phyloP scores from a whole-genome alignment of 2,888 invertebrate genomes.

The Hemithea aestivaria region DNA sequence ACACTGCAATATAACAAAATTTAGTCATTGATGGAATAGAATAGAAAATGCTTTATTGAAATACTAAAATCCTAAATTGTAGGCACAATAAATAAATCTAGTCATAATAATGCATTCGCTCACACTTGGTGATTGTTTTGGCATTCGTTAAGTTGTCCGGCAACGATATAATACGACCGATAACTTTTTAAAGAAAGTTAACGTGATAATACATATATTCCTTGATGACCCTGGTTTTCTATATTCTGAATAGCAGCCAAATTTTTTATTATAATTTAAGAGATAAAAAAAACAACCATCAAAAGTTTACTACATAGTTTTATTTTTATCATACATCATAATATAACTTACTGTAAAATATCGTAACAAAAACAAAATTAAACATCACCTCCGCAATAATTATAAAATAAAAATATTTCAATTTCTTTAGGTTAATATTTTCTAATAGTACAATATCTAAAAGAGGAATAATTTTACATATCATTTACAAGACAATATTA shows the following conservation, averaged over 20 bases:
- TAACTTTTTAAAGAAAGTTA: no score
- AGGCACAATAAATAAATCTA: no score
- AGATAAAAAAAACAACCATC: constrained; percentile 14
- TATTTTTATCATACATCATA: constrained; percentile 59
- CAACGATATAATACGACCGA: no score
- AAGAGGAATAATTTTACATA: constrained; percentile 57
- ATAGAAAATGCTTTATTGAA: no score
- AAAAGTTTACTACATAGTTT: constrained; percentile 36
- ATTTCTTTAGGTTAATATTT: constrained; percentile 49
- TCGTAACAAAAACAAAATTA: constrained; percentile 60
- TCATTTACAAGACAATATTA: constrained; percentile 60
- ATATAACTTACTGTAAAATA: constrained; percentile 62
- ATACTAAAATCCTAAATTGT: no score
- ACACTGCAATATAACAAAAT: no score
- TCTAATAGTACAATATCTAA: constrained; percentile 47
- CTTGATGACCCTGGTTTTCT: no score
- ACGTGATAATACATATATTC: no score
- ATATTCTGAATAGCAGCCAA: background rate
- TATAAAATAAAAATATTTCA: constrained; percentile 58
- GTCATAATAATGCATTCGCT: no score
- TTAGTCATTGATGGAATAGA: no score
- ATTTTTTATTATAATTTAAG: background rate
- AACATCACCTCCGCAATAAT: constrained; percentile 54
- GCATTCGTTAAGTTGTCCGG: no score
- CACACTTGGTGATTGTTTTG: no score